A percentile compares a stretch with the other conserved stretches of the same genome.
Evolutionary conservation across 2,888 invertebrate species (phyloP).

Genomic region (Epistrophe grossulariae): DNA sequence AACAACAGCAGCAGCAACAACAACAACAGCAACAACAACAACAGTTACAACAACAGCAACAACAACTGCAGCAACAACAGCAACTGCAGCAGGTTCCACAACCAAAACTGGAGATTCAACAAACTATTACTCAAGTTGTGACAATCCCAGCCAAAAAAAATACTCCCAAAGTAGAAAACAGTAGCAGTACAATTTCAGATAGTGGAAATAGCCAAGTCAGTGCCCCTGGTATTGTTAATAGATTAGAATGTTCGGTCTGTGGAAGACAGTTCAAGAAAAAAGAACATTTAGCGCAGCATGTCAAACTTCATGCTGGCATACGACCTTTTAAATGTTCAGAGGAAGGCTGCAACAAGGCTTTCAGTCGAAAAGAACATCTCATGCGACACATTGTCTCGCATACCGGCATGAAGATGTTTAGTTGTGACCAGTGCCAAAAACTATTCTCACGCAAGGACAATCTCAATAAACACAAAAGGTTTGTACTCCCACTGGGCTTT

Average conservation of each 20-base stretch:
- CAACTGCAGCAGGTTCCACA: slow-evolving; percentile 75
- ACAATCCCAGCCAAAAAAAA: slow-evolving; percentile 50
- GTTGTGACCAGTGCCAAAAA: slow-evolving; percentile 86
- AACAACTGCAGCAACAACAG: slow-evolving; percentile 78
- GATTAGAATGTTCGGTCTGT: slow-evolving; percentile 86
- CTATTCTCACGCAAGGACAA: slow-evolving; percentile 84
- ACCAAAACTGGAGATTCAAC: slow-evolving; percentile 48
- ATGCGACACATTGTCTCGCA: slow-evolving; percentile 88
- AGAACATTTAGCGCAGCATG: slow-evolving; percentile 88
- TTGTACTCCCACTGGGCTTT: slow-evolving; percentile 24
- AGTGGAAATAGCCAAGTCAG: slow-evolving; percentile 51
- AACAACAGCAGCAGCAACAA: slow-evolving; percentile 32
- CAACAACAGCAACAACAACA: slow-evolving; percentile 79
- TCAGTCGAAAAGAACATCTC: slow-evolving; percentile 89
- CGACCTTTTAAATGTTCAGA: slow-evolving; percentile 88
- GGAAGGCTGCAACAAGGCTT: slow-evolving; percentile 86
- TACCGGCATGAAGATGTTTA: slow-evolving; percentile 88
- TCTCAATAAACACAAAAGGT: slow-evolving; percentile 83
- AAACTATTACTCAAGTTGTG: slow-evolving; percentile 43
- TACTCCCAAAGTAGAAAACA: slow-evolving; percentile 42
- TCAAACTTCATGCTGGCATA: slow-evolving; percentile 88
- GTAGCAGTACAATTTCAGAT: slow-evolving; percentile 47
- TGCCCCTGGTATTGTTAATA: slow-evolving; percentile 45
- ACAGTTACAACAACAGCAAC: slow-evolving; percentile 77
- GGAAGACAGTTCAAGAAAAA: slow-evolving; percentile 88